These are phyloP conservation scores for Meliscaeva auricollis DNA, from an alignment of 2,888 invertebrate species.

Conservation along the genomic window DNA sequence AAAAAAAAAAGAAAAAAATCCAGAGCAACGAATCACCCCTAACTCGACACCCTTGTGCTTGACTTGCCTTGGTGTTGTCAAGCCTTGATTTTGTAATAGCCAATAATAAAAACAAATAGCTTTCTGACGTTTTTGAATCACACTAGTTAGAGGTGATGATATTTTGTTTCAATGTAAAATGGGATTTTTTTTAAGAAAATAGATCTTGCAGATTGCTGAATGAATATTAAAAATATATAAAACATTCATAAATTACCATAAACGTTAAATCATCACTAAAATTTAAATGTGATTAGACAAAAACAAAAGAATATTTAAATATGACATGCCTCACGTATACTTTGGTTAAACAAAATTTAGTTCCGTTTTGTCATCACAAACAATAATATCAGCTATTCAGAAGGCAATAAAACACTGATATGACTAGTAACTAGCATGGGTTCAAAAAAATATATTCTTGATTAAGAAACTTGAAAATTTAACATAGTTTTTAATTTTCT, in stretches of 20 bases:
- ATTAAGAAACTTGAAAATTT: no score
- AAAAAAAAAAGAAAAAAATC: conserved; percentile 6
- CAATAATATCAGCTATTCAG: neutral
- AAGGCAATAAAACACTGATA: no score
- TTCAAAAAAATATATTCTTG: no score
- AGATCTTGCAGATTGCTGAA: neutral
- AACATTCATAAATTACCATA: neutral
- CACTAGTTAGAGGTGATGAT: neutral
- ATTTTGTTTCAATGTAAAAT: neutral
- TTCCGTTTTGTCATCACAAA: neutral
- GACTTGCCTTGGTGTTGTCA: conserved; percentile 38
- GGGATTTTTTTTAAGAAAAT: neutral
- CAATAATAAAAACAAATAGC: neutral
- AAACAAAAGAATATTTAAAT: no score
- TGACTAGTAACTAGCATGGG: no score
- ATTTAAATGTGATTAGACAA: neutral
- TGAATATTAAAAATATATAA: neutral
- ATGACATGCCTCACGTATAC: neutral
- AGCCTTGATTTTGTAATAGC: neutral
- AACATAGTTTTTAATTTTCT: no score
- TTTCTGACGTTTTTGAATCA: conserved; percentile 2
- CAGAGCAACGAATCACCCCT: conserved; percentile 28
- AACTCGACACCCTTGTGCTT: conserved; percentile 35
- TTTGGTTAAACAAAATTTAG: neutral
- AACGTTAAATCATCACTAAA: neutral